Evolutionary conservation across 2,888 invertebrate genomes (phyloP), one percentile per base, ranked within the genome.

Genomic region (Mesorhabditis sp.): DNA sequence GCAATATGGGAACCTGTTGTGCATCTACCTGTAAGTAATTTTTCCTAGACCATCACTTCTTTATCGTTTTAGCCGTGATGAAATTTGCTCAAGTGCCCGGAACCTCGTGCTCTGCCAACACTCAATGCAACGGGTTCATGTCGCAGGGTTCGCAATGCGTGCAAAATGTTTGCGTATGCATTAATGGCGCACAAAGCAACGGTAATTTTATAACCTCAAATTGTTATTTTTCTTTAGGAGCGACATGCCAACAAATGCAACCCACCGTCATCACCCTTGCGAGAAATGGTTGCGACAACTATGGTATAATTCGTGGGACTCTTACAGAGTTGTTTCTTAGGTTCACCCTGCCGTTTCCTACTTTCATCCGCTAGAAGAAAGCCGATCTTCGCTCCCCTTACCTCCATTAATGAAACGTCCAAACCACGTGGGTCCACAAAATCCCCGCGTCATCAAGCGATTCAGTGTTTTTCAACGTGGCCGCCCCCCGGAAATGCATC

Each of bases 1-100:
- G 85, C 73, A 78, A 78, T 67, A 77, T 75, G 75, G 85, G 85
- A 62, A 83, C 80, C 15, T 85, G 85, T 67, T 85, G 85, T 71
- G 71, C 81, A 15, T 69, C 76, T 4, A 67, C 72, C 67, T 13
- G 58, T 50, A 28, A 28, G 28, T 50, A 13, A 50, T 50, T 50
- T 50, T 13, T 4, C 58, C 69, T 6, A n/a, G 44, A 4, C 7
- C 28, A 13, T 50, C 7, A 50, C 7, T 50, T n/a, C 7, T 13
- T 13, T 13, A n/a, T 13, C 7, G n/a, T 13, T 13, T 50, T 50
- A 50, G 58, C 58, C n/a, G 58, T 50, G 7, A n/a, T n/a, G n/a
- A 50, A 50, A 50, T 50, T 50, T n/a, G 58, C 58, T 69, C 76
- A 74, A 65, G 80, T 80, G 7, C 83, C 83, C 0, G 83, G 83